Conservation (phyloP, 2,797 vertebrate genomes). For the Neosilurus mollespiculum region DNA sequence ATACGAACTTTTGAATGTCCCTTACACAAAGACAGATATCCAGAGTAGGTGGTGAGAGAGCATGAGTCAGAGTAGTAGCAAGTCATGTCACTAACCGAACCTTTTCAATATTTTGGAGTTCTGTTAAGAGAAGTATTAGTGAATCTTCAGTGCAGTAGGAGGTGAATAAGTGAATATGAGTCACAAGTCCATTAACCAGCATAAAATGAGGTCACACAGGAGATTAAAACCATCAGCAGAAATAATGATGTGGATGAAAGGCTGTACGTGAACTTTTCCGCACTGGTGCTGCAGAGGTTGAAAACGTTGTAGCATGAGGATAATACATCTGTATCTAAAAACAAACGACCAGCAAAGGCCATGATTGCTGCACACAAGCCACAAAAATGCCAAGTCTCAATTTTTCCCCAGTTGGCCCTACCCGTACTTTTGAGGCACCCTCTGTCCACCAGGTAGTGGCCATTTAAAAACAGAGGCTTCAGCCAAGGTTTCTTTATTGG, state of each 20-base stretch:
- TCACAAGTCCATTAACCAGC: slow-evolving; percentile 48
- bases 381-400: too few relatives aligned
- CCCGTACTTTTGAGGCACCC: too few relatives aligned
- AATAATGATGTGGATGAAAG: neutral
- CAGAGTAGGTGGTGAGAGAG: neutral
- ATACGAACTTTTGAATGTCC: neutral
- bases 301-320: too few relatives aligned
- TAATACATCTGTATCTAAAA: too few relatives aligned
- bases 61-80: neutral
- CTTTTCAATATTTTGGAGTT: slow-evolving; percentile 47
- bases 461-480: too few relatives aligned
- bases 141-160: slow-evolving; percentile 22
- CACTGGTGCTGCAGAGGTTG: too few relatives aligned
- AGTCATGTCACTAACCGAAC: slow-evolving; percentile 41
- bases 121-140: slow-evolving; percentile 35
- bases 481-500: too few relatives aligned
- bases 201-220: slow-evolving; percentile 1
- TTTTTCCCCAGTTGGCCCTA: too few relatives aligned
- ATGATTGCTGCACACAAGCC: too few relatives aligned
- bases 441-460: too few relatives aligned
- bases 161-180: slow-evolving; percentile 42
- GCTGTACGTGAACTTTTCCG: too few relatives aligned
- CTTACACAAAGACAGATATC: neutral
- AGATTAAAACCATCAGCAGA: slow-evolving; percentile 31
- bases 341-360: too few relatives aligned